phyloP scores from a whole-genome alignment of 2,797 vertebrate species.

The Garrulus glandarius region DNA sequence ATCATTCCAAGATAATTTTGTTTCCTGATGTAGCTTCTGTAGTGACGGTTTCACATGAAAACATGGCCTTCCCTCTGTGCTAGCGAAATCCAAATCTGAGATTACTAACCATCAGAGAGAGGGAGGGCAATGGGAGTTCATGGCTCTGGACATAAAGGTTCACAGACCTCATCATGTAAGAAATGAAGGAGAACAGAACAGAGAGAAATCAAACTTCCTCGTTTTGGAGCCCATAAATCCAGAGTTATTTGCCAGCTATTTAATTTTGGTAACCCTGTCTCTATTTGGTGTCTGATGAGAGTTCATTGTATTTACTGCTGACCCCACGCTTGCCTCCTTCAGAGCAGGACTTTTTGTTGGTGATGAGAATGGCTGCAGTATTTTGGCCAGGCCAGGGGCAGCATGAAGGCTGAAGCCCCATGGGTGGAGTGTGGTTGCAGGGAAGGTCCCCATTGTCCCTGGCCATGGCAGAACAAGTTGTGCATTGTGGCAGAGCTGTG shows the following conservation, averaged over 20 bases:
- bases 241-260: background rate
- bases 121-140: background rate
- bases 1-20: background rate
- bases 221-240: background rate
- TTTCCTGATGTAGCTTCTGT: background rate
- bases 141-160: background rate
- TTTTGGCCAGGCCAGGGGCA: background rate
- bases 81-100: background rate
- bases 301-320: background rate
- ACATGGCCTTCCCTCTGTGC: background rate
- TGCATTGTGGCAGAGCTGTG: background rate
- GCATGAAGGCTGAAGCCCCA: background rate
- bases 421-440: background rate
- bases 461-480: background rate
- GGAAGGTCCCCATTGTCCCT: rapidly evolving
- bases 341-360: background rate
- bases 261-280: background rate
- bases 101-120: background rate
- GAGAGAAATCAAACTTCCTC: background rate
- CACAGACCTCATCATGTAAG: background rate
- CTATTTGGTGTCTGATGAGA: background rate
- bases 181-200: background rate
- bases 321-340: rapidly evolving
- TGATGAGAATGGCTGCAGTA: background rate
- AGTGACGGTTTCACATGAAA: background rate